phyloP scores from a whole-genome alignment of 2,888 invertebrate genomes.

The Drosophila paracracens region DNA sequence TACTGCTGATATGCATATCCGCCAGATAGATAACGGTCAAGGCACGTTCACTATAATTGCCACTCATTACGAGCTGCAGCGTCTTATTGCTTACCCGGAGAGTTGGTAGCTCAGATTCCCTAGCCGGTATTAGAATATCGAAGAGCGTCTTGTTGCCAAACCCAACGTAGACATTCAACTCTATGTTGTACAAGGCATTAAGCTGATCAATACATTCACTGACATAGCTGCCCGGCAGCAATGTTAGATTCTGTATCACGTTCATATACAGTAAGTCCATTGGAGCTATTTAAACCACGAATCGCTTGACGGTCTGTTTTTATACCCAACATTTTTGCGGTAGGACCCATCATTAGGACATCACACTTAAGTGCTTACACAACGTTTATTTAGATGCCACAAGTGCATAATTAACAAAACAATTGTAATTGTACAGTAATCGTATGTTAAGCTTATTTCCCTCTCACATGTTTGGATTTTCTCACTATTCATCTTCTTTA shows the following conservation, averaged over 20 bases:
- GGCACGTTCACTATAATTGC: slow-evolving; percentile 56
- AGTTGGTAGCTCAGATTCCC: slow-evolving; percentile 24
- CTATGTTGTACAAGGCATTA: slow-evolving; percentile 45
- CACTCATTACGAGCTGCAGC: slow-evolving; percentile 39
- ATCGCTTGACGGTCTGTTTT: slow-evolving; percentile 17
- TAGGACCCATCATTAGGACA: slow-evolving; percentile 6
- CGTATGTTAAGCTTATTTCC: background rate
- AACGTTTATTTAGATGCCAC: background rate
- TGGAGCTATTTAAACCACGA: background rate
- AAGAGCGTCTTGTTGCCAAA: slow-evolving; percentile 34
- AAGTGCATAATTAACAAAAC: slow-evolving; percentile 29
- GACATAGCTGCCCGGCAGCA: slow-evolving; percentile 37
- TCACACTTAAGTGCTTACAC: background rate
- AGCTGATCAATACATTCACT: slow-evolving; percentile 41
- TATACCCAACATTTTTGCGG: slow-evolving; percentile 33
- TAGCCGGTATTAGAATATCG: slow-evolving; percentile 6
- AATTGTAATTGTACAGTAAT: slow-evolving; percentile 3
- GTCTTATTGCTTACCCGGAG: slow-evolving; percentile 27
- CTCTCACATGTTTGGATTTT: background rate
- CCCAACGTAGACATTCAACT: slow-evolving; percentile 59
- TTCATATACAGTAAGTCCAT: slow-evolving; percentile 58
- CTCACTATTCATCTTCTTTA: background rate
- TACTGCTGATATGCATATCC: slow-evolving; percentile 3
- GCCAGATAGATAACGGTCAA: slow-evolving; percentile 57
- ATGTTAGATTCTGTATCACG: slow-evolving; percentile 53